Evolutionary conservation across 2,797 vertebrate species (phyloP), one percentile per base, ranked within the genome.

Genomic region (Manis crassicaudata): DNA sequence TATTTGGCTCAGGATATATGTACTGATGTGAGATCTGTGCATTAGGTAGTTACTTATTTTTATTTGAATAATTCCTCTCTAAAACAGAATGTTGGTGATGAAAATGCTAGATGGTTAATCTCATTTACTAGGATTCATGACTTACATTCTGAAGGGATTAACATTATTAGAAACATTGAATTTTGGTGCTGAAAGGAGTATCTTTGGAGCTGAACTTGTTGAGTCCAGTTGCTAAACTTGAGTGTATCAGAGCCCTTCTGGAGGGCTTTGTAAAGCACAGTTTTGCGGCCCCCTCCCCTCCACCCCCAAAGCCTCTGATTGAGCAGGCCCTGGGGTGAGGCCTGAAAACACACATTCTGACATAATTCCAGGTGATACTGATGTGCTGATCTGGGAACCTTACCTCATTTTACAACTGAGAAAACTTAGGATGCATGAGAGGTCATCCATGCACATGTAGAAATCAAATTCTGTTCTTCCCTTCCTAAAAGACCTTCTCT

Each of bases 61-160:
- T 35, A 23, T 92, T 97, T 67, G 46, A 88, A 76, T 92, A 87
- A 72, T 81, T 85, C 52, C 20, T 92, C 18, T 87, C 35, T 63
- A 29, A 95, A 95, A 75, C 17, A 92, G 68, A 93, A 67, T 63
- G 27, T 60, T 88, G 72, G 13, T 46, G n/a, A 77, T 81, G 29
- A 70, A 96, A 93, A 84, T 90, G 25, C 14, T 86, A 21, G 29
- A 40, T 68, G 10, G 11, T 79, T 72, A 80, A 43, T 86, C 54
- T 76, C 16, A 0, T 83, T 95, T 76, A n/a, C 50, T 88, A n/a
- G 46, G 54, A 86, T 65, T 79, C 2, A 0, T 77, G 16, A 70
- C 23, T 35, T 83, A 21, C 18, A 65, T 90, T 18, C 32, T 29
- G 27, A 62, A 63, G 56, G 43, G 27, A 21, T 62, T 84, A 54